phyloP scores from a whole-genome alignment of 2,113 vertebrate genomes.

The Syngnathus floridae region DNA sequence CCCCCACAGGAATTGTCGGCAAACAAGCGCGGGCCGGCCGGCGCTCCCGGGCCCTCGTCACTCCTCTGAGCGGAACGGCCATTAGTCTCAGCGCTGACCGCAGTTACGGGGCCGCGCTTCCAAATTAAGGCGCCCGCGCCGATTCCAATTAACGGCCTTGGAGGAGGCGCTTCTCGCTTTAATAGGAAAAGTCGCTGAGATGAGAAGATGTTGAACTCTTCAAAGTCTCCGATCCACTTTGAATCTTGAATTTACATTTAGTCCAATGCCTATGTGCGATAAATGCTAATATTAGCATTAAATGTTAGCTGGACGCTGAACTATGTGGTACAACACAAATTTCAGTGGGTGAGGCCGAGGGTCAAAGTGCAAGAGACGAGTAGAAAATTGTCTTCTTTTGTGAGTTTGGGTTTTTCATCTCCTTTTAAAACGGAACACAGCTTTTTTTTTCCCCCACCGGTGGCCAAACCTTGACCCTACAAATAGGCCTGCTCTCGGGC shows the following conservation, averaged over 20 bases:
- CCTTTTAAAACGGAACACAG: slow-evolving; percentile 4
- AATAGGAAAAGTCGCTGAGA: slow-evolving; percentile 60
- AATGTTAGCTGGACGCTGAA: background rate
- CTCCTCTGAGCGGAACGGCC: slow-evolving; percentile 51
- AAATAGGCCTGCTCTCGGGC: slow-evolving; percentile 8
- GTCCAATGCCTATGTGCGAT: too few relatives aligned
- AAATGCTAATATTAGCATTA: background rate
- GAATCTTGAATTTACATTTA: background rate
- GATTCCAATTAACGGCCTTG: slow-evolving; percentile 66
- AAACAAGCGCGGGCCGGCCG: slow-evolving; percentile 50
- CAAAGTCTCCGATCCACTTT: background rate
- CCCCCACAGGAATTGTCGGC: slow-evolving; percentile 44
- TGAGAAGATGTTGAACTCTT: slow-evolving; percentile 46
- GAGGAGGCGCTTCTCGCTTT: slow-evolving; percentile 63
- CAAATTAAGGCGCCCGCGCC: slow-evolving; percentile 62
- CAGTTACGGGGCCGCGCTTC: slow-evolving; percentile 64
- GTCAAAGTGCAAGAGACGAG: background rate
- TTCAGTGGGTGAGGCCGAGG: background rate
- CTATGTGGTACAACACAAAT: background rate
- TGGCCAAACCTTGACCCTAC: slow-evolving; percentile 11
- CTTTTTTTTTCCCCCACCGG: background rate
- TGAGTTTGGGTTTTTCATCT: background rate
- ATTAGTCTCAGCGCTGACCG: slow-evolving; percentile 65
- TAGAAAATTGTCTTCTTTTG: background rate
- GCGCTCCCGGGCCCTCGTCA: slow-evolving; percentile 31